Evolutionary conservation across 2,888 invertebrate species (phyloP), one percentile per base, ranked within the genome.

Genomic region (Callosobruchus maculatus): DNA sequence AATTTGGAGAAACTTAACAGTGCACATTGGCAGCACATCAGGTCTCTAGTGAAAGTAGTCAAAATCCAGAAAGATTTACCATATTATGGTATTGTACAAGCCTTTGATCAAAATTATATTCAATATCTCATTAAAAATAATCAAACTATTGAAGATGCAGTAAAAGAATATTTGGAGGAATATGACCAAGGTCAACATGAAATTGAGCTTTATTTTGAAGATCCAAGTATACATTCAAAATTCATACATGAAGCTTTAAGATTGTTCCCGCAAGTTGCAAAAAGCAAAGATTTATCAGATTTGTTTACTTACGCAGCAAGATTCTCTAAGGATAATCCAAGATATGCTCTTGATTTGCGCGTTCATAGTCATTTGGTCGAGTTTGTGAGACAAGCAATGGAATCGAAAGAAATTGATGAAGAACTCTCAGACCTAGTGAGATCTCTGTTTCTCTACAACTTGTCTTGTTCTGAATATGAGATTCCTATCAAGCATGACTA

Each of bases 1-100:
- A 72, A 78, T 20, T 31, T 75, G 2, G 74, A 75, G 21, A 67
- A 72, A 2, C 68, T 78, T 18, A 77, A 75, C n/a, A 78, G 78
- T 71, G 77, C 72, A 13, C 78, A 79, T 49, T 81, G 81, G 80
- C 77, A 79, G 26, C 76, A 76, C 68, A 74, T 81, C 21, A 77
- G 77, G 66, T 77, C 80, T 73, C 73, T 77, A 67, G 70, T 80
- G 13, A 75, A 78, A 68, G 72, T 79, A 18, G 70, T 74, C 20
- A 74, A 76, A 30, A 30, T 75, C 1, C 76, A 73, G 70, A 77
- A 74, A 9, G 72, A 77, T 20, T 68, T 71, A 9, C 22, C 21
- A 0, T 74, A 75, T 21, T 74, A 71, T 68, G n/a, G 20, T 21
- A 26, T 22, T 70, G 21, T 30, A 20, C 13, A 18, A 3, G 18